These are phyloP conservation scores for Drosophila helvetica DNA, from an alignment of 2,888 invertebrate species.

Conservation along the genomic window DNA sequence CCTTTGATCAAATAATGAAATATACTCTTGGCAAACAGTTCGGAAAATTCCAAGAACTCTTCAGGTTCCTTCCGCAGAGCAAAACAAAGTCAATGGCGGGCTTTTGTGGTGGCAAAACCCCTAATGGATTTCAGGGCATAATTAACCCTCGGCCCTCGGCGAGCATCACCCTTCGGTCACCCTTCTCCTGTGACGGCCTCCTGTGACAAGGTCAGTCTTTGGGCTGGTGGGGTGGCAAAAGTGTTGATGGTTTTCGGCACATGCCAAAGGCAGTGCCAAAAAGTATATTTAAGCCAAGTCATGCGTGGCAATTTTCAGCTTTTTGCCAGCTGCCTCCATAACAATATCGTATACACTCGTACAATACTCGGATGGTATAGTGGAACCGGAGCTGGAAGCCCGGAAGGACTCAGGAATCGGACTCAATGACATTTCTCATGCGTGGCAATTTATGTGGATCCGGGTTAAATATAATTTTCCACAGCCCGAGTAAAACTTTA, in stretches of 20 bases:
- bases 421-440: conserved; percentile 75
- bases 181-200: neutral
- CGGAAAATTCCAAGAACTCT: conserved; percentile 22
- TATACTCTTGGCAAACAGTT: conserved; percentile 3
- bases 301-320: conserved; percentile 68
- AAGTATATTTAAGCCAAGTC: conserved; percentile 61
- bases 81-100: conserved; percentile 50
- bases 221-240: conserved; percentile 36
- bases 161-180: neutral
- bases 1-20: conserved; percentile 15
- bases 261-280: conserved; percentile 48
- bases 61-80: conserved; percentile 10
- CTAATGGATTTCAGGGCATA: conserved; percentile 72
- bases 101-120: conserved; percentile 40
- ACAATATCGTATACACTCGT: too few species aligned
- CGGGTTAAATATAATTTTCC: conserved; percentile 49
- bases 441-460: conserved; percentile 69
- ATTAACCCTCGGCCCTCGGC: conserved; percentile 59
- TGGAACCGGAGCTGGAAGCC: too few species aligned
- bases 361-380: too few species aligned
- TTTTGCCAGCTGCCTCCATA: conserved; percentile 67
- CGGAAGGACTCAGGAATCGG: conserved; percentile 17
- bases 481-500: conserved; percentile 55
- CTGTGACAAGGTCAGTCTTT: conserved; percentile 33
- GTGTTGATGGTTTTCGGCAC: conserved; percentile 58